Base-by-base conservation (phyloP, 2,797 vertebrate genomes). In the Danio albolineatus region DNA sequence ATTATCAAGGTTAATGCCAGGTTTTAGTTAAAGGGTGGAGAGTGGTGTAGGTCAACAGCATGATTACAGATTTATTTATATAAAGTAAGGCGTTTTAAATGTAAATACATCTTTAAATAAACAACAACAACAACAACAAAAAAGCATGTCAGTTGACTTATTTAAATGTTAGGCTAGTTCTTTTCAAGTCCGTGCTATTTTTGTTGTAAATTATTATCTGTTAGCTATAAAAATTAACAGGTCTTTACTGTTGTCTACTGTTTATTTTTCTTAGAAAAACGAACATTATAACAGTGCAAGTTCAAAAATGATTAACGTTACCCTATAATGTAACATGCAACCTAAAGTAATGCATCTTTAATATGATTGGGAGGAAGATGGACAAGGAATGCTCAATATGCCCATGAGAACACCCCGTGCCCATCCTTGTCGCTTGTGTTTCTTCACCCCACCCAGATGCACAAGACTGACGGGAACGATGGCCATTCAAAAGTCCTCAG, bases 391-490 rank as follows among this genome's bases (percentile, higher is more conserved):
- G n/a, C 39, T 43, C 17, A 12, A 53, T 53, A 53, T 19, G 10
- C 66, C 48, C 66, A 53, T n/a, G 19, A 66, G 83, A 66, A 83
- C 44, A 73, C 28, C 8, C 36, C n/a, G 36, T 39, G 59, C 57
- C 19, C 39, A 38, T 49, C 6, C 53, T 65, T 71, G 82, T 81
- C 85, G 1, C 61, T 85, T 71, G 46, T 61, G 64, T 67, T 16
- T 84, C 87, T 82, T 87, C 82, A 87, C 90, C 82, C 90, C 92
- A 85, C 93, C 93, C 92, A 86, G 85, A 81, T 80, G 76, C 75
- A 67, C 75, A 70, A 92, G 94, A 95, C 91, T 90, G 94, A 92
- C 94, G 90, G 85, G 4, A 62, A 57, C 79, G 75, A 89, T 78
- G 83, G 86, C 93, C 93, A 93, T 86, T 83, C 92, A 89, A 91